Evolutionary conservation across 2,113 vertebrate genomes (phyloP), one percentile per base, ranked within the genome.

Genomic region (Glaucidium brasilianum): DNA sequence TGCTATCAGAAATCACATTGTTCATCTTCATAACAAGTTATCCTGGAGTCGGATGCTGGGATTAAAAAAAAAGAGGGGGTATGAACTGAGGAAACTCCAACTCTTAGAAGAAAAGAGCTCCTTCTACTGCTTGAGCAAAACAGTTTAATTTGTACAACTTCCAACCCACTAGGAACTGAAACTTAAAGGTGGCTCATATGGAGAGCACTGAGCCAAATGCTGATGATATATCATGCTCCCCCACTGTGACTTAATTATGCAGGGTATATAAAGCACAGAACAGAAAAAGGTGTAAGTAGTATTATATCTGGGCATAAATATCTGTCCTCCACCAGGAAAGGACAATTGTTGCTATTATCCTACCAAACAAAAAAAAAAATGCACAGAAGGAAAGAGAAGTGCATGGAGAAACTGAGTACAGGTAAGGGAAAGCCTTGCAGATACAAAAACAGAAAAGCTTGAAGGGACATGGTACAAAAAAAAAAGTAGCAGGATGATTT

Each of bases 41-140:
- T 26, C 67, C 75, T 0, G 19, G 1, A 58, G 29, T 4, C 0
- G 0, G 60, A 69, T 6, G 2, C 63, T 1, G 2, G 15, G 19
- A n/a, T 50, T 2, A 45, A 26, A 20, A 21, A 34, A 12, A 4
- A 1, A 2, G 5, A 5, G 1, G 5, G 1, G 2, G 6, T 4
- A 4, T 21, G 29, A 90, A 62, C 6, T 35, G 17, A 49, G 45
- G 26, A 77, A 92, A 71, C 22, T 19, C 27, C 37, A 55, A 27
- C 15, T 14, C 34, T 27, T 18, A 49, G n/a, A 58, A 77, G 4
- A 22, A 84, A 84, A 26, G 21, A 64, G 39, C 34, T 62, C 58
- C 53, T 66, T 64, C n/a, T 15, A 34, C 2, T 63, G 17, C 49
- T 20, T 7, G 11, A 83, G 50, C 10, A 58, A 72, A 85, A 29